A percentile compares a stretch with the other conserved stretches of the same genome.
Conservation (phyloP, 1,140 invertebrate species). For the Plutomurus gul region DNA sequence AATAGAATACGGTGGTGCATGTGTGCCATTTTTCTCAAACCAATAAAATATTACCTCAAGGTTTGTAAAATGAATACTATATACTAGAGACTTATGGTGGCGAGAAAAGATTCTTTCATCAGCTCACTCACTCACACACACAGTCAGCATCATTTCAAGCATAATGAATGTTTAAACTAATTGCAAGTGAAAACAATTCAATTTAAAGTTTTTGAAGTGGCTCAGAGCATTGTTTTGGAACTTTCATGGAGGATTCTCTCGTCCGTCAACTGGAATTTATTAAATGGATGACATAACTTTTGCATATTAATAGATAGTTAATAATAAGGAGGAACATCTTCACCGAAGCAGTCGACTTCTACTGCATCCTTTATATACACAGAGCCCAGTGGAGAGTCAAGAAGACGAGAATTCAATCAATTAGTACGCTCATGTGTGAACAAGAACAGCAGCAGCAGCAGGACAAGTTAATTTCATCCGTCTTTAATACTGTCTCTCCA, state of each 20-base stretch:
- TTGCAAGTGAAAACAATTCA: constrained; percentile 2
- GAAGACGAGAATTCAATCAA: constrained; percentile 35
- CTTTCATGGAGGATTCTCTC: constrained; percentile 20
- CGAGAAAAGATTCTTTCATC: too few species aligned
- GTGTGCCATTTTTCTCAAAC: too few species aligned
- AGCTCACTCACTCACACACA: neutral
- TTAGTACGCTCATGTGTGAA: constrained; percentile 26
- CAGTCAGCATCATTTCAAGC: neutral
- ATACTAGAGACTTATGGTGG: too few species aligned
- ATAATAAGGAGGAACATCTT: neutral
- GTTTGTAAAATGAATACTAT: too few species aligned
- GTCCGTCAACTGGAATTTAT: constrained; percentile 6
- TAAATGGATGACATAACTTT: constrained; percentile 22
- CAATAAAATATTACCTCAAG: too few species aligned
- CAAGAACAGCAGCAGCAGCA: neutral
- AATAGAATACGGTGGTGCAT: too few species aligned
- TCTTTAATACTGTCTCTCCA: neutral
- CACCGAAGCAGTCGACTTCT: neutral
- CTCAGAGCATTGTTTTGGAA: neutral
- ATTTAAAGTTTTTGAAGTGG: constrained; percentile 1
- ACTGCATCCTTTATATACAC: neutral
- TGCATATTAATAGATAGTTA: constrained; percentile 6
- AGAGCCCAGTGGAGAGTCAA: neutral
- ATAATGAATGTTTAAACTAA: neutral
- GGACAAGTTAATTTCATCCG: constrained; percentile 8